Conservation (phyloP, 2,888 invertebrate genomes). For the Pammene aurita region DNA sequence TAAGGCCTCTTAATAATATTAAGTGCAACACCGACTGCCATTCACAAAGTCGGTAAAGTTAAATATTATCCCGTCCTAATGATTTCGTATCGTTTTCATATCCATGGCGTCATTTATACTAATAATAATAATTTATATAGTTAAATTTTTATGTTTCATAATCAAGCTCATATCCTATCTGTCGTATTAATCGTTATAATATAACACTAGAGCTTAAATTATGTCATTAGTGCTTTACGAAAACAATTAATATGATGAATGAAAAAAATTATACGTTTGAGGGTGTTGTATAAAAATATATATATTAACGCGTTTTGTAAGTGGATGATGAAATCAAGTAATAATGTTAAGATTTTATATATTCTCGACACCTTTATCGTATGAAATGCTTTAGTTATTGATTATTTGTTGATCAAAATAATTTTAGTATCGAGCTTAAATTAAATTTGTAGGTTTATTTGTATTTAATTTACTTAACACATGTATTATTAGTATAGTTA, state of each 20-base stretch:
- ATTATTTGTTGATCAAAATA: slow-evolving; percentile 40
- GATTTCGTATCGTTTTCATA: slow-evolving; percentile 3
- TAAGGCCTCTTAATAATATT: no score
- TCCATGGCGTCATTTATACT: background rate
- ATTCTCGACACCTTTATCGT: slow-evolving; percentile 22
- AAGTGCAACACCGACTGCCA: slow-evolving; percentile 15
- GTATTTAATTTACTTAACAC: slow-evolving; percentile 35
- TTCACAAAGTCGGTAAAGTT: no score
- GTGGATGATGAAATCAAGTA: slow-evolving; percentile 11
- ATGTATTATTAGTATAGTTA: slow-evolving; percentile 37
- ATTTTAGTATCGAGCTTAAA: slow-evolving; percentile 40
- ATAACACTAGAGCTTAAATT: background rate
- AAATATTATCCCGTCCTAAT: slow-evolving; percentile 14
- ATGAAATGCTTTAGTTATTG: slow-evolving; percentile 37
- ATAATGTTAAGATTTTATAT: slow-evolving; percentile 26
- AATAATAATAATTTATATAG: background rate
- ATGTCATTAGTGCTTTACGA: background rate
- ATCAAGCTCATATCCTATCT: no score
- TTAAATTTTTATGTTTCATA: background rate
- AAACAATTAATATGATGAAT: slow-evolving; percentile 1
- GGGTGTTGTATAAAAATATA: background rate
- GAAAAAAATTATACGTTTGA: background rate
- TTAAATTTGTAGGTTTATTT: slow-evolving; percentile 38
- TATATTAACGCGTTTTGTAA: background rate
- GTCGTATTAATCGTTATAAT: no score